phyloP scores from a whole-genome alignment of 2,113 vertebrate genomes.

The Girardinichthys multiradiatus region DNA sequence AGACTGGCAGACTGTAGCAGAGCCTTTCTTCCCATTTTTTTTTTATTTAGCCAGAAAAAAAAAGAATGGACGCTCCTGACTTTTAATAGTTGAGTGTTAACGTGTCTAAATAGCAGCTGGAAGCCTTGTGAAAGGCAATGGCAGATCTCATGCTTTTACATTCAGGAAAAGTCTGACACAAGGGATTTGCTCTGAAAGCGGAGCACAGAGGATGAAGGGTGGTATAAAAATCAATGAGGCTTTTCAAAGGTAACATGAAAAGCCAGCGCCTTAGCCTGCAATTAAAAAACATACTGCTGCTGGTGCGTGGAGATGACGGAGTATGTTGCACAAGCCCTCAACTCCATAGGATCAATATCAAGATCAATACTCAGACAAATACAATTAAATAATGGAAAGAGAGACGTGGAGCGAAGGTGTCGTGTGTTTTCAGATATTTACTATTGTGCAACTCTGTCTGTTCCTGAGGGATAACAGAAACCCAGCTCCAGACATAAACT shows the following conservation, averaged over 20 bases:
- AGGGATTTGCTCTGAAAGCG: conserved; percentile 69
- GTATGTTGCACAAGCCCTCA: conserved; percentile 67
- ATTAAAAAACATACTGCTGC: conserved; percentile 71
- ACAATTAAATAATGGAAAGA: conserved; percentile 69
- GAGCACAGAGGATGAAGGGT: conserved; percentile 70
- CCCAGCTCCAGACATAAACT: conserved; percentile 42
- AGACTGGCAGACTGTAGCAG: conserved; percentile 11
- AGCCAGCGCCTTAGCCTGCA: conserved; percentile 67
- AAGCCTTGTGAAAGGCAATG: conserved; percentile 61
- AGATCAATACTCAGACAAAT: conserved; percentile 70
- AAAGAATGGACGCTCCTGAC: background rate
- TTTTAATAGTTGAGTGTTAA: conserved; percentile 49
- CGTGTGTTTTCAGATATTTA: conserved; percentile 59
- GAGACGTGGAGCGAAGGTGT: conserved; percentile 36
- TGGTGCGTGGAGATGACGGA: conserved; percentile 64
- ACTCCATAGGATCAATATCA: conserved; percentile 70
- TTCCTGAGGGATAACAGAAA: conserved; percentile 30
- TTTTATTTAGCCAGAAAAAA: conserved; percentile 27
- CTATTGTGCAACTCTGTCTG: conserved; percentile 35
- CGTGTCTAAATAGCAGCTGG: conserved; percentile 62
- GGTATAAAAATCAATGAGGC: conserved; percentile 77
- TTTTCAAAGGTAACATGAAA: conserved; percentile 78
- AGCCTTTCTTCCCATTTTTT: conserved; percentile 17
- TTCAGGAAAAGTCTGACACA: conserved; percentile 60
- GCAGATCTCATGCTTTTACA: conserved; percentile 69